phyloP scores from a whole-genome alignment of 1,140 invertebrate genomes.

The Propsilocerus akamusi region DNA sequence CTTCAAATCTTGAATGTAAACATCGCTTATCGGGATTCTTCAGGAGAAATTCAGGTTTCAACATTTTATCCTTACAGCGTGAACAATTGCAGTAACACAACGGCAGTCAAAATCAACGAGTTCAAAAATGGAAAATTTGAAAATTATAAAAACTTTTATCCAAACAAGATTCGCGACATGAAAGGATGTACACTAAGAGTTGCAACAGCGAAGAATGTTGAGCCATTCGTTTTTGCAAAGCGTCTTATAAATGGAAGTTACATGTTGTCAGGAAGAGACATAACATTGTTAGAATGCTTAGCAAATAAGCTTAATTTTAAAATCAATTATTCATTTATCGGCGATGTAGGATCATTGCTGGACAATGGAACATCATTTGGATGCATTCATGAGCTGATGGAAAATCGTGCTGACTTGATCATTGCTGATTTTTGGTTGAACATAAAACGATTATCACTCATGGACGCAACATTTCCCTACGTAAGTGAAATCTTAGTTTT shows the following conservation, averaged over 20 bases:
- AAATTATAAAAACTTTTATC: neutral
- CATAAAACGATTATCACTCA: neutral
- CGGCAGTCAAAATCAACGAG: neutral
- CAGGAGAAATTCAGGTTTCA: neutral
- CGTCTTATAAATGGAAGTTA: neutral
- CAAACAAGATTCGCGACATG: neutral
- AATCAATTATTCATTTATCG: neutral
- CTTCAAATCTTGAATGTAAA: no score
- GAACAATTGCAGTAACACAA: neutral
- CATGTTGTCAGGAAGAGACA: neutral
- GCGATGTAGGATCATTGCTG: neutral
- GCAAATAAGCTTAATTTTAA: neutral
- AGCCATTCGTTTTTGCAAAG: neutral
- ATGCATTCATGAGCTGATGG: neutral
- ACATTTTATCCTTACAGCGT: neutral
- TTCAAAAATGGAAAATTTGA: neutral
- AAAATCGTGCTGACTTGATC: neutral
- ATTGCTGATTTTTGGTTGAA: neutral
- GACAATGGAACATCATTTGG: neutral
- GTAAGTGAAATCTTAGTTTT: neutral
- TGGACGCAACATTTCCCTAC: neutral
- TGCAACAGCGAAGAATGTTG: neutral
- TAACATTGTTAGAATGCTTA: neutral
- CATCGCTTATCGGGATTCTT: no score
- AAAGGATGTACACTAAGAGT: neutral